Percentiles rank a stretch among this genome's conserved stretches.
These are phyloP conservation scores for Protodeltote pygarga DNA, from an alignment of 2,888 invertebrate genomes.

Conservation along the genomic window DNA sequence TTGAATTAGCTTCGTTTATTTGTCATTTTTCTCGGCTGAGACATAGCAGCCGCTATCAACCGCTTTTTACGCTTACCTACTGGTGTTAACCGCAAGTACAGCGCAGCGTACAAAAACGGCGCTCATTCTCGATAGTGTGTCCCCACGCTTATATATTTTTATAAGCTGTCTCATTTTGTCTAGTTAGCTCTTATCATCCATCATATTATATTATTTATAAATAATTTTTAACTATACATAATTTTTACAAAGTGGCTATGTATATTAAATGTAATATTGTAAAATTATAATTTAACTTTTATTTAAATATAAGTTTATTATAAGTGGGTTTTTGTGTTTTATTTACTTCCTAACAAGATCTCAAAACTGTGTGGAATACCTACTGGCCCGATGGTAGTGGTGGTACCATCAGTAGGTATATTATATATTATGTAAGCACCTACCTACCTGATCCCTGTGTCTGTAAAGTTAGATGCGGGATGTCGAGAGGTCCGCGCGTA, in stretches of 20 bases:
- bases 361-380: too few relatives aligned
- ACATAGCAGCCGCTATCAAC: conserved; percentile 6
- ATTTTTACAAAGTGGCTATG: conserved; percentile 81
- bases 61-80: conserved; percentile 14
- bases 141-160: conserved; percentile 71
- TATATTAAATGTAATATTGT: conserved; percentile 77
- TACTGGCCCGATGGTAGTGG: too few relatives aligned
- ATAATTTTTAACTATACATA: conserved; percentile 54
- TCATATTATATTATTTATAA: conserved; percentile 57
- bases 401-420: too few relatives aligned
- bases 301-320: conserved; percentile 77
- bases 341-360: too few relatives aligned
- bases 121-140: conserved; percentile 45
- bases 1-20: conserved; percentile 9
- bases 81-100: conserved; percentile 46
- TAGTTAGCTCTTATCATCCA: conserved; percentile 48
- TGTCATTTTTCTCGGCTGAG: conserved; percentile 3
- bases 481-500: too few relatives aligned
- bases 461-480: too few relatives aligned
- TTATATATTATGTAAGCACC: too few relatives aligned
- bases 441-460: too few relatives aligned
- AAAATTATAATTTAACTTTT: conserved; percentile 76
- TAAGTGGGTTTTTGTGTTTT: conserved; percentile 74
- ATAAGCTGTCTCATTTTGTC: conserved; percentile 64
- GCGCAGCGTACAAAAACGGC: conserved; percentile 5